These are phyloP conservation scores for Sebastes cheni DNA, from an alignment of 2,797 vertebrate genomes.

Conservation along the genomic window DNA sequence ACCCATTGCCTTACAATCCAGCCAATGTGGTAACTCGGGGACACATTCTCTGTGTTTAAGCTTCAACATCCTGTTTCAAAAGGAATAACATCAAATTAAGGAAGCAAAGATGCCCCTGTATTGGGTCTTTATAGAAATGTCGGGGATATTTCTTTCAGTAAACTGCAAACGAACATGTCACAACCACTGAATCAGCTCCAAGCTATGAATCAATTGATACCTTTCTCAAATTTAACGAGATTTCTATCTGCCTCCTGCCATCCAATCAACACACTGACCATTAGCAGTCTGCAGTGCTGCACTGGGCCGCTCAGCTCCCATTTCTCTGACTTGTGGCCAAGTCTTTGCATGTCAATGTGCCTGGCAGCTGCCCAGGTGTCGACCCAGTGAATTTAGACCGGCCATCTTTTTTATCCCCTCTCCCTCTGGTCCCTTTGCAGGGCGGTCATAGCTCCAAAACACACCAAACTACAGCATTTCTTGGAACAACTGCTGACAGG, in stretches of 20 bases:
- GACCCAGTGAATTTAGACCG: conserved; percentile 20
- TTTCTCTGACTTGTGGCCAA: conserved; percentile 42
- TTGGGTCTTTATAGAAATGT: background rate
- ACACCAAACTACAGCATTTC: background rate
- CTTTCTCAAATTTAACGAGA: conserved; percentile 21
- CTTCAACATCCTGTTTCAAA: background rate
- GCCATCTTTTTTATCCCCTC: conserved; percentile 1
- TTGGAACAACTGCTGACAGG: background rate
- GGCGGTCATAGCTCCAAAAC: background rate
- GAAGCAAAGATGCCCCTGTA: background rate
- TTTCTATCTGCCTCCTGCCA: conserved; percentile 31
- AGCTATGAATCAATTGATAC: conserved; percentile 42
- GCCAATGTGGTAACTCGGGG: background rate
- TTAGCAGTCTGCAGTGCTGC: conserved; percentile 48
- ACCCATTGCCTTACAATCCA: background rate
- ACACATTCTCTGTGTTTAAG: background rate
- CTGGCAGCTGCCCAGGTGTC: conserved; percentile 32
- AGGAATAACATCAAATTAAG: background rate
- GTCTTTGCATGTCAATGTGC: conserved; percentile 48
- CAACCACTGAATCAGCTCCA: background rate
- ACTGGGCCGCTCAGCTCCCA: conserved; percentile 27
- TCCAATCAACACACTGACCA: conserved; percentile 58
- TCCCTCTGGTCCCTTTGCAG: conserved; percentile 32
- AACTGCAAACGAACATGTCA: background rate
- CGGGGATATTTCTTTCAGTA: background rate